These are phyloP conservation scores for Philopedon plagiatum DNA, from an alignment of 2,888 invertebrate species.

Conservation along the genomic window DNA sequence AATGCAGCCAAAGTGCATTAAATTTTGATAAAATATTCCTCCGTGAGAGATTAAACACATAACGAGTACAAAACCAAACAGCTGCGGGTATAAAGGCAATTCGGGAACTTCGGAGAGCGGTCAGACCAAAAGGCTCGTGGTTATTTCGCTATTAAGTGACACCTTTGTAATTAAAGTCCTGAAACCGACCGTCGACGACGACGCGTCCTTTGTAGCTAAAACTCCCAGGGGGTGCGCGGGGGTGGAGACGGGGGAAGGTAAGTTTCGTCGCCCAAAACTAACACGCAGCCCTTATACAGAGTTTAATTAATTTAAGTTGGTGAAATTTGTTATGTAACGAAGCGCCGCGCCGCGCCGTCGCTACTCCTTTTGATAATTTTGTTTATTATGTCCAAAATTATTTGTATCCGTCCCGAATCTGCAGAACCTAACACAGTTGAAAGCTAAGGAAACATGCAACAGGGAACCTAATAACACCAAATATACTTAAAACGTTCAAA, in stretches of 20 bases:
- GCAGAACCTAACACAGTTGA: too few species aligned
- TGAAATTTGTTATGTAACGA: too few species aligned
- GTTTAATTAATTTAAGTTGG: constrained; percentile 25
- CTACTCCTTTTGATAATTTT: too few species aligned
- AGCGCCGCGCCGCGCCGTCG: too few species aligned
- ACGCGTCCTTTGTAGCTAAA: constrained; percentile 15
- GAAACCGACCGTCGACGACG: constrained; percentile 28
- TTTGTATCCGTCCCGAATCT: too few species aligned
- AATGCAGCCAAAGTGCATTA: not conserved
- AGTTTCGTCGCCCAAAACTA: constrained; percentile 3
- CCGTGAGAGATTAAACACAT: constrained; percentile 22
- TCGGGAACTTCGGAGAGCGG: constrained; percentile 31
- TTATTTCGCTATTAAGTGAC: constrained; percentile 42
- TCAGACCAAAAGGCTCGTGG: constrained; percentile 38
- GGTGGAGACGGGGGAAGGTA: not conserved
- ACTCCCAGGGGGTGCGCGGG: not conserved
- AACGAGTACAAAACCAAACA: constrained; percentile 10
- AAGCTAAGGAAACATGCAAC: too few species aligned
- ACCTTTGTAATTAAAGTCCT: constrained; percentile 45
- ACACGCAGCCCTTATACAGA: not conserved
- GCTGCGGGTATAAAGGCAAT: constrained; percentile 19
- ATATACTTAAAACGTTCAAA: too few species aligned
- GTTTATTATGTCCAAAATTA: too few species aligned
- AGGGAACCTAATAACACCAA: too few species aligned
- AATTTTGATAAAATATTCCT: constrained; percentile 29